phyloP scores from a whole-genome alignment of 1,140 invertebrate genomes.

The Heliconius eleuchia region DNA sequence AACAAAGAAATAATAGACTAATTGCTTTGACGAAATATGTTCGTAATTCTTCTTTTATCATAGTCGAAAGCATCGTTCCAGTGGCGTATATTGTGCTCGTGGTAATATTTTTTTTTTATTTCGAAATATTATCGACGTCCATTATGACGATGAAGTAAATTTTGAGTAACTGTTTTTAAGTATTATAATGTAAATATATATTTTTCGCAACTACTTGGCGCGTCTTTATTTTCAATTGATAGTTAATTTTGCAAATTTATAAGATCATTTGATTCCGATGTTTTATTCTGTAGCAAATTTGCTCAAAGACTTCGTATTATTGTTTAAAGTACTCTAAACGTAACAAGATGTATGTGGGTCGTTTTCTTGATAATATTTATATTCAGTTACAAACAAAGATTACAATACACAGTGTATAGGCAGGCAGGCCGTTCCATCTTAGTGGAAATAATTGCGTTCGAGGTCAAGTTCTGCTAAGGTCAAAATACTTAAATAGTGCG shows the following conservation, averaged over 20 bases:
- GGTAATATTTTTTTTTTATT: background rate
- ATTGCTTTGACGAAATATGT: conserved; percentile 21
- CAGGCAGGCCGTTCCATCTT: background rate
- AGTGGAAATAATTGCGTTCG: background rate
- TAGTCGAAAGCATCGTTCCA: background rate
- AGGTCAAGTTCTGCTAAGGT: background rate
- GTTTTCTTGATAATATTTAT: background rate
- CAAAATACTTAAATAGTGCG: background rate
- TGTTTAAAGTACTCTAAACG: too few relatives aligned
- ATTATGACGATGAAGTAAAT: conserved; percentile 1
- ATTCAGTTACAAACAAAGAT: background rate
- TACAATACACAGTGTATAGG: background rate
- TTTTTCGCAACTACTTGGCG: background rate
- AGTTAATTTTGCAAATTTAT: too few relatives aligned
- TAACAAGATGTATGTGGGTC: too few relatives aligned
- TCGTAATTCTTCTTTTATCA: background rate
- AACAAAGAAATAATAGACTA: conserved; percentile 22
- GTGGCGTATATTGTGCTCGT: background rate
- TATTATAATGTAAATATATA: background rate
- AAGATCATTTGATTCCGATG: too few relatives aligned
- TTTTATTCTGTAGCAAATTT: too few relatives aligned
- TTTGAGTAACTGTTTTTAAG: background rate
- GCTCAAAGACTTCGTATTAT: too few relatives aligned
- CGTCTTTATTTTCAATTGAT: background rate
- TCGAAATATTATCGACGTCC: background rate